Conservation (phyloP, 2,888 invertebrate genomes). For the Danaus chrysippus region DNA sequence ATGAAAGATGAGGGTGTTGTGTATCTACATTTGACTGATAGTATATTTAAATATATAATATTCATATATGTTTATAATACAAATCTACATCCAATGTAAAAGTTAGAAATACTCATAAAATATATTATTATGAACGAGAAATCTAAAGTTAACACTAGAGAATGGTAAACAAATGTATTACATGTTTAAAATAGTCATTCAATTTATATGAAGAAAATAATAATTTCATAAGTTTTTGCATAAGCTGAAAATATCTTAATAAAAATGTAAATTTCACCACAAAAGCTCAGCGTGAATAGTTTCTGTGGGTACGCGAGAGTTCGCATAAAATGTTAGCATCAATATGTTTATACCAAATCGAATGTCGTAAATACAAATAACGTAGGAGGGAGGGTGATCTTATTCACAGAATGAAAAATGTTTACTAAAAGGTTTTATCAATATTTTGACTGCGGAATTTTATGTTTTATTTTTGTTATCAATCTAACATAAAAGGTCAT, state of each 20-base stretch:
- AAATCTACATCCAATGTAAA: no score
- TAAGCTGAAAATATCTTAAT: not conserved
- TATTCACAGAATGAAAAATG: conserved; percentile 1
- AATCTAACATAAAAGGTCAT: no score
- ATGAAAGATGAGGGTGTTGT: not conserved
- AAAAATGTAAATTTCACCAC: not conserved
- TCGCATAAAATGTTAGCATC: conserved; percentile 4
- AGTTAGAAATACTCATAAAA: no score
- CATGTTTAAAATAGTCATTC: no score
- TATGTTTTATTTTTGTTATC: no score
- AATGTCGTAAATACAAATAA: conserved; percentile 7
- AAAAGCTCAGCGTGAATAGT: not conserved
- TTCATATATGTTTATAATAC: no score
- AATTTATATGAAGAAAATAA: no score
- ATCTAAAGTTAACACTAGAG: no score
- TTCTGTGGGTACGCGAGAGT: conserved; percentile 1
- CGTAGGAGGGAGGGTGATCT: conserved; percentile 3
- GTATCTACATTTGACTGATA: not conserved
- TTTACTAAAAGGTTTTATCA: not conserved
- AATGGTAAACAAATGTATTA: no score
- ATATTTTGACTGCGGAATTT: no score
- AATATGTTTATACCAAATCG: conserved; percentile 1
- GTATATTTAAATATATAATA: no score
- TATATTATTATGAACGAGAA: no score
- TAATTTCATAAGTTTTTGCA: not conserved